Percentiles rank a stretch among this genome's conserved stretches.
phyloP scores from a whole-genome alignment of 2,797 vertebrate species.

The Acanthurus leucopareius region DNA sequence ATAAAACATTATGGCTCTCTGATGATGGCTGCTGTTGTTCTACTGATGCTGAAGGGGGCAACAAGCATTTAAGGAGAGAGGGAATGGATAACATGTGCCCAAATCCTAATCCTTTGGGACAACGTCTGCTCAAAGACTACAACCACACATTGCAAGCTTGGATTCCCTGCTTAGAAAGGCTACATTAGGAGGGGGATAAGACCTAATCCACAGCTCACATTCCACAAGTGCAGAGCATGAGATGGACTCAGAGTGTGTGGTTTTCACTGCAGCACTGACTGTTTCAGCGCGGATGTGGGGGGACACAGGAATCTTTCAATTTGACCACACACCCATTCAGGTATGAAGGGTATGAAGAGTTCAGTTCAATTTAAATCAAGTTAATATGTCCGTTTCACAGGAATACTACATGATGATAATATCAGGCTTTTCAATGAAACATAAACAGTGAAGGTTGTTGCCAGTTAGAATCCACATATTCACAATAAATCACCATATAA shows the following conservation, averaged over 20 bases:
- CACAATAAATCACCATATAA: background rate
- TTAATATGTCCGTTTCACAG: background rate
- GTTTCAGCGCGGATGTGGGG: slow-evolving; percentile 44
- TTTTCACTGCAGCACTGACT: slow-evolving; percentile 39
- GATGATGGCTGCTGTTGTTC: slow-evolving; percentile 46
- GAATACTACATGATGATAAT: background rate
- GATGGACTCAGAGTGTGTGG: slow-evolving; percentile 47
- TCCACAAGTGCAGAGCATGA: slow-evolving; percentile 83
- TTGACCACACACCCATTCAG: slow-evolving; percentile 56
- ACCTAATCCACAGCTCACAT: slow-evolving; percentile 84
- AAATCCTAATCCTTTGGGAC: slow-evolving; percentile 78
- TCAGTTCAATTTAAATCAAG: background rate
- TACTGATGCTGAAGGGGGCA: slow-evolving; percentile 38
- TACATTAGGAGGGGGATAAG: slow-evolving; percentile 72
- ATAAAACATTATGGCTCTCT: slow-evolving; percentile 33
- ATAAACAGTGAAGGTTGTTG: background rate
- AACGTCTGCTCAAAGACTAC: slow-evolving; percentile 65
- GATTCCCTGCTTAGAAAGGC: slow-evolving; percentile 72
- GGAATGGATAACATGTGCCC: slow-evolving; percentile 69
- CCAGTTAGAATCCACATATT: background rate
- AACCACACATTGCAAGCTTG: slow-evolving; percentile 72
- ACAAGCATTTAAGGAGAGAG: slow-evolving; percentile 59
- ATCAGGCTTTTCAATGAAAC: background rate
- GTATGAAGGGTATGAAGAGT: slow-evolving; percentile 8
- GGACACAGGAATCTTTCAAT: slow-evolving; percentile 53